Percentiles rank a stretch among this genome's conserved stretches.
Evolutionary conservation across 2,797 vertebrate species (phyloP).

Genomic region (Sus cebifrons): DNA sequence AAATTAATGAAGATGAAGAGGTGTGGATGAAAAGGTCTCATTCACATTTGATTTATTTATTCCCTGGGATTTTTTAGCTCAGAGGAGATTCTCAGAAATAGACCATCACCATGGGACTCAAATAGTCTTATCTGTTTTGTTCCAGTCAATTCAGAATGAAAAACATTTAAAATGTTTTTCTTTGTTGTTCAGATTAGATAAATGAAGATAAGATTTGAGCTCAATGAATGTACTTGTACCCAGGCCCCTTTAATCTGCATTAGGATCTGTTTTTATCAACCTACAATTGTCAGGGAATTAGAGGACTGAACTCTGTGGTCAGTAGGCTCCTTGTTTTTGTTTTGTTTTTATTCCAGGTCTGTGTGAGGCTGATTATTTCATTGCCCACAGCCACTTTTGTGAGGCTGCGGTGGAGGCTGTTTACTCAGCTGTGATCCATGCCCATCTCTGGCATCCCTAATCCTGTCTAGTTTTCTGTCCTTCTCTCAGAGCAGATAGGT

Average conservation of each 20-base stretch:
- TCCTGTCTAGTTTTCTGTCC: slow-evolving; percentile 69
- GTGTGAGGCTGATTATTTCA: slow-evolving; percentile 71
- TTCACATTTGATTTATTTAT: not conserved
- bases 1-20: too few species aligned
- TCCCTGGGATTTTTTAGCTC: not conserved
- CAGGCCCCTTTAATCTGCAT: not conserved
- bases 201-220: not conserved
- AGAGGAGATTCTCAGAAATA: not conserved
- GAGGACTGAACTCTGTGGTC: slow-evolving; percentile 28
- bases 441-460: slow-evolving; percentile 43
- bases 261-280: slow-evolving; percentile 9
- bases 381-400: slow-evolving; percentile 56
- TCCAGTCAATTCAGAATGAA: slow-evolving; percentile 36
- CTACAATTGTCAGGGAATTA: not conserved
- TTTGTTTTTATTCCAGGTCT: slow-evolving; percentile 15
- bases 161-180: not conserved
- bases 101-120: not conserved
- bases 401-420: slow-evolving; percentile 19
- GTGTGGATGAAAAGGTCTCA: not conserved
- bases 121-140: not conserved
- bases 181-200: not conserved
- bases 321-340: not conserved
- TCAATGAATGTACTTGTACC: not conserved
- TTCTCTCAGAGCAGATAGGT: not conserved
- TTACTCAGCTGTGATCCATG: not conserved